A percentile compares a stretch with the other conserved stretches of the same genome.
phyloP scores from a whole-genome alignment of 2,888 invertebrate genomes.

The Aromia moschata region DNA sequence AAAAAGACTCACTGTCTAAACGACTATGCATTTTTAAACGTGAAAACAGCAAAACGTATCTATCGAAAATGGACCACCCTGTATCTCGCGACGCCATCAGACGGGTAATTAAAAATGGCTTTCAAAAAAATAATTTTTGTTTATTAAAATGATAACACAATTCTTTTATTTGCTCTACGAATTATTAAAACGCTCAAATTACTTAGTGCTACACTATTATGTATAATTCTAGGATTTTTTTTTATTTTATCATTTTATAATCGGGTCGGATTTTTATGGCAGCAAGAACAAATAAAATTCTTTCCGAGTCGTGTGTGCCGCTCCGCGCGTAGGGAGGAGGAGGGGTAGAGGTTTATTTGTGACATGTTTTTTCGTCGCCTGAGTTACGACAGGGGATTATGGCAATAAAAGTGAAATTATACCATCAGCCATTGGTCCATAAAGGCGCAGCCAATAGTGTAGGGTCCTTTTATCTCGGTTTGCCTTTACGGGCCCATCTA shows the following conservation, averaged over 20 bases:
- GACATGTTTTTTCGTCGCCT: slow-evolving; percentile 6
- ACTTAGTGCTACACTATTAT: neutral
- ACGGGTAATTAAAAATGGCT: too few relatives aligned
- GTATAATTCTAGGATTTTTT: neutral
- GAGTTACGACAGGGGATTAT: slow-evolving; percentile 9
- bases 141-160: neutral
- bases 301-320: neutral
- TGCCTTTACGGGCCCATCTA: slow-evolving; percentile 31
- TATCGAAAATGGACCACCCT: too few relatives aligned
- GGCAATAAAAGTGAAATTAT: slow-evolving; percentile 39
- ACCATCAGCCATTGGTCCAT: slow-evolving; percentile 34
- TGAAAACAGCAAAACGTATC: too few relatives aligned
- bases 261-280: neutral
- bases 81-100: too few relatives aligned
- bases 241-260: neutral
- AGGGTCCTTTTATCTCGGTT: slow-evolving; percentile 34
- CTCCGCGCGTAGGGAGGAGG: neutral
- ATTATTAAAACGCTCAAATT: neutral
- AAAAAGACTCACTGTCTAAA: too few relatives aligned
- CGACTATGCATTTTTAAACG: too few relatives aligned
- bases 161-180: neutral
- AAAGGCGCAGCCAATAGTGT: slow-evolving; percentile 34
- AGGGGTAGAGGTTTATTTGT: neutral
- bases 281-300: neutral
- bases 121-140: neutral